A percentile compares a stretch with the other conserved stretches of the same genome.
Conservation (phyloP, 2,888 invertebrate species). For the Drosophila mercatorum region DNA sequence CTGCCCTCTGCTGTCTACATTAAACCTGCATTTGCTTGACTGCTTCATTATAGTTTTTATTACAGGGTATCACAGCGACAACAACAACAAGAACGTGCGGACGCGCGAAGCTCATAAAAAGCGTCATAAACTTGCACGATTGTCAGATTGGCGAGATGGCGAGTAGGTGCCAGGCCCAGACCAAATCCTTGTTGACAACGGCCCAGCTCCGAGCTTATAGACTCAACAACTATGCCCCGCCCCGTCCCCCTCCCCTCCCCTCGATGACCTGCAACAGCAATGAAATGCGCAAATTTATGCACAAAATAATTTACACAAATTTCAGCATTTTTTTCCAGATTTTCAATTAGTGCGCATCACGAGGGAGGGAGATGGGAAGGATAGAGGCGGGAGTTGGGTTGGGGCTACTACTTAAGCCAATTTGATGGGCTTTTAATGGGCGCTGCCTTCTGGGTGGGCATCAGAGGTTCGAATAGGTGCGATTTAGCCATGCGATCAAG, state of each 20-base stretch:
- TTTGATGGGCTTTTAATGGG: slow-evolving; percentile 71
- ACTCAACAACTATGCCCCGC: not conserved
- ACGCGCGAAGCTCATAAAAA: slow-evolving; percentile 40
- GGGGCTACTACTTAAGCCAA: slow-evolving; percentile 45
- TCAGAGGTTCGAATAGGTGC: slow-evolving; percentile 60
- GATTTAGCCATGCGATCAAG: slow-evolving; percentile 68
- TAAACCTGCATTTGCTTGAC: not conserved
- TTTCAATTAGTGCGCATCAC: slow-evolving; percentile 68
- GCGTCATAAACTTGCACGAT: slow-evolving; percentile 53
- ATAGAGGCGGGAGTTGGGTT: not conserved
- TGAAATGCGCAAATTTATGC: slow-evolving; percentile 72
- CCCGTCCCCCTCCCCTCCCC: too few species aligned
- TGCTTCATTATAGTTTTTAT: not conserved
- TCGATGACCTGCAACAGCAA: slow-evolving; percentile 27
- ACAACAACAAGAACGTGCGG: not conserved
- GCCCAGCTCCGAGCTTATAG: slow-evolving; percentile 5
- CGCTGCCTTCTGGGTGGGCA: slow-evolving; percentile 67
- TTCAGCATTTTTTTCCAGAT: slow-evolving; percentile 54
- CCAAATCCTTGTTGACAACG: slow-evolving; percentile 64
- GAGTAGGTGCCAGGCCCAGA: not conserved
- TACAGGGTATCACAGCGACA: slow-evolving; percentile 8
- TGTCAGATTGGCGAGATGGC: slow-evolving; percentile 39
- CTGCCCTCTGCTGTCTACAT: not conserved
- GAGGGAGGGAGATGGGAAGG: not conserved
- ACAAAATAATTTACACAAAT: slow-evolving; percentile 76